Conservation (phyloP, 2,113 vertebrate genomes). For the Lasiurus cinereus region DNA sequence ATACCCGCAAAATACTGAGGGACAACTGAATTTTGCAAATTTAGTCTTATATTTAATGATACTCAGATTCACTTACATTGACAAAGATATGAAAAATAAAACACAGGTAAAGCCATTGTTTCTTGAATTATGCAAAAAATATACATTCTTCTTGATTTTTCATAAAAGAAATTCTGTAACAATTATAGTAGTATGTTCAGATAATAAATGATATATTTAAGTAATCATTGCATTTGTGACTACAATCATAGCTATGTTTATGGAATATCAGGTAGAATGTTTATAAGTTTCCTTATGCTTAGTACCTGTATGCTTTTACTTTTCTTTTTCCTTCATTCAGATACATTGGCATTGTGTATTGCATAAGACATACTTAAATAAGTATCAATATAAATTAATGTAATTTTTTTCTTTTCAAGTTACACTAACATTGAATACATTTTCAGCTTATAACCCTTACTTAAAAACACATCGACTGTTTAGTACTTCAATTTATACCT, state of each 20-base stretch:
- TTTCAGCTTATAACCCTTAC: slow-evolving; percentile 61
- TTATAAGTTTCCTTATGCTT: background rate
- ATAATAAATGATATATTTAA: background rate
- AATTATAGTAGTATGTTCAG: background rate
- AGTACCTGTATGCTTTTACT: background rate
- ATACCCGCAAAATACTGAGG: background rate
- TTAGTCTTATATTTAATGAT: background rate
- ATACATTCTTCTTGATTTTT: background rate
- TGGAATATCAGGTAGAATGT: background rate
- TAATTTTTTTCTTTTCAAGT: slow-evolving; percentile 79
- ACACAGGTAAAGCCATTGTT: background rate
- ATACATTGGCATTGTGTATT: background rate
- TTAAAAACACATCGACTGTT: slow-evolving; percentile 61
- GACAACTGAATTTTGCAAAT: background rate
- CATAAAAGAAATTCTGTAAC: background rate
- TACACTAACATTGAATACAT: slow-evolving; percentile 66
- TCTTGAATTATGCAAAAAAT: background rate
- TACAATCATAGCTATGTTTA: background rate
- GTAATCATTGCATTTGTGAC: slow-evolving; percentile 21
- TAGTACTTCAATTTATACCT: slow-evolving; percentile 64
- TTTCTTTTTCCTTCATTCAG: background rate
- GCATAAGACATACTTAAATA: background rate
- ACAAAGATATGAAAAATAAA: background rate
- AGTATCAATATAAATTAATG: background rate
- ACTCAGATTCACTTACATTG: background rate